Evolutionary conservation across 2,888 invertebrate genomes (phyloP), one percentile per base, ranked within the genome.

Genomic region (Meloe dianella): DNA sequence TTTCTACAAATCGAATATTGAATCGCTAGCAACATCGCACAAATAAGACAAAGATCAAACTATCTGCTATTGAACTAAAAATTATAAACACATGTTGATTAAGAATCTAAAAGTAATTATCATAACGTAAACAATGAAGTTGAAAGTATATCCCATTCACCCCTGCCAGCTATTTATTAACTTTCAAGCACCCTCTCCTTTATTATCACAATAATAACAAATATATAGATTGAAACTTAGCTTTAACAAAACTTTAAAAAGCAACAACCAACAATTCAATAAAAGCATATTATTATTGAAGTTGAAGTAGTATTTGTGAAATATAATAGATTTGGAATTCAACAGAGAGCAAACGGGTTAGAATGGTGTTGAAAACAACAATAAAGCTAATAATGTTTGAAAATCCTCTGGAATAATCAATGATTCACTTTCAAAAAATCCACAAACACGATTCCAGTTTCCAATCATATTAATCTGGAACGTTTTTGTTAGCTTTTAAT

Each of bases 201-300:
- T 24, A 54, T 54, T 54, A 14, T 24, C 4, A 14, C 22, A 54
- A 24, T 24, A 54, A 22, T 5, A 54, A 54, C 24, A 54, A 54
- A 54, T 54, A 24, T 17, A 41, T 12, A 54, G 54, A 54, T 54
- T 54, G 24, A 54, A 54, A 54, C 24, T 54, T 54, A 24, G 24
- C 1, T 54, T 5, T 10, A 54, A 12, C 24, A 20, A 32, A 41
- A 54, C 22, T 24, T 54, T 54, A 14, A 54, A 54, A 54, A 24
- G 12, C 14, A 35, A n/a, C 47, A 3, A 20, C 47, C 3, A 22
- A 54, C 54, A 24, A 12, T 24, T 14, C 8, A 54, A 54, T 54
- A 54, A 24, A 54, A 54, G 54, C 22, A 12, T 24, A 20, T 54
- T 41, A 41, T 54, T 54, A 54, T 20, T 47, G 20, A 1, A 20